These are phyloP conservation scores for Petrolisthes cinctipes DNA, from an alignment of 2,888 invertebrate genomes.

Conservation along the genomic window DNA sequence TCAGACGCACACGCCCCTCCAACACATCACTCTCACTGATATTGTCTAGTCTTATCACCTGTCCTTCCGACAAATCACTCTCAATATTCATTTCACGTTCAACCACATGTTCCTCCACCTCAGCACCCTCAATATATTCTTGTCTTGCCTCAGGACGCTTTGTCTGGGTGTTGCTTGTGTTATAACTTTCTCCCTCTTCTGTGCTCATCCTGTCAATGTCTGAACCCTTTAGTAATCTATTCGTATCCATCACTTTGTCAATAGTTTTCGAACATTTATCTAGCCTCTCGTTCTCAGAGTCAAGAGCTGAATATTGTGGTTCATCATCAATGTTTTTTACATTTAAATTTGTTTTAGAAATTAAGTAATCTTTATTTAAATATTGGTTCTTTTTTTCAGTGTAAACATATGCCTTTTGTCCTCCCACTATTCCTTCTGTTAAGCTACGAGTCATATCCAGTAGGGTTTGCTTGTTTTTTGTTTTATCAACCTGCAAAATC, in stretches of 20 bases:
- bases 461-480: constrained; percentile 81
- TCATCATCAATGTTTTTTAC: too few relatives aligned
- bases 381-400: background rate
- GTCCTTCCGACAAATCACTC: background rate
- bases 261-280: too few relatives aligned
- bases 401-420: constrained; percentile 12
- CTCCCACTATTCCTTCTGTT: constrained; percentile 74
- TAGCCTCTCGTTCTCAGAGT: too few relatives aligned
- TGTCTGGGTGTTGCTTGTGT: too few relatives aligned
- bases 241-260: too few relatives aligned
- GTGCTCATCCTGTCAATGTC: too few relatives aligned
- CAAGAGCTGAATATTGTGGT: too few relatives aligned
- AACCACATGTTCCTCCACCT: background rate
- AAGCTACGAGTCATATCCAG: constrained; percentile 79
- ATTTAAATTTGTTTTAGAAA: too few relatives aligned
- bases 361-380: too few relatives aligned
- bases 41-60: background rate
- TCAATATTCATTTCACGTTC: background rate
- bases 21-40: constrained; percentile 44
- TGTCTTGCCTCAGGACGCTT: background rate
- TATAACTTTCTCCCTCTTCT: too few relatives aligned
- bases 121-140: background rate
- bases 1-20: constrained; percentile 34
- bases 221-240: too few relatives aligned
- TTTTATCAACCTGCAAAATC: constrained; percentile 76